Conservation (phyloP, 1,140 invertebrate species). For the Phenacoccus solenopsis region DNA sequence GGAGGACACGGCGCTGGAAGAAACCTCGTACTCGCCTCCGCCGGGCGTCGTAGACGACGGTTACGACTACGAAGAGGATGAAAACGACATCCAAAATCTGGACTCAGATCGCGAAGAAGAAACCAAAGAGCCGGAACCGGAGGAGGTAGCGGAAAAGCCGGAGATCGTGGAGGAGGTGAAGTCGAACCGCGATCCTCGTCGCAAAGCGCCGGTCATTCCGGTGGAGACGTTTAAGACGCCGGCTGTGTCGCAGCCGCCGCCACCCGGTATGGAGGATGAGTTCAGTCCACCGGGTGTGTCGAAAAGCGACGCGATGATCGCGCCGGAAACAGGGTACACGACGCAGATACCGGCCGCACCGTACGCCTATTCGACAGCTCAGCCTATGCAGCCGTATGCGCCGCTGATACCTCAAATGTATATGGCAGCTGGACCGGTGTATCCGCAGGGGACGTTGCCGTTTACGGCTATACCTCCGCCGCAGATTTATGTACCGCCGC, state of each 20-base stretch:
- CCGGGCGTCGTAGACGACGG: background rate
- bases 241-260: background rate
- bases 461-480: background rate
- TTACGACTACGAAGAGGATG: background rate
- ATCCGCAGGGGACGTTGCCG: background rate
- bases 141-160: background rate
- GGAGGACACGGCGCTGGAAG: background rate
- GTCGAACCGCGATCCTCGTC: background rate
- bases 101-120: background rate
- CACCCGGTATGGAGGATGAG: slow-evolving; percentile 4
- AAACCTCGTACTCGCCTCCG: background rate
- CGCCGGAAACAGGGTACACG: background rate
- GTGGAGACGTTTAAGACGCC: background rate
- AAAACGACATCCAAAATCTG: background rate
- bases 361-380: background rate
- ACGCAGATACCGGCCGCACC: background rate
- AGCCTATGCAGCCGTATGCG: background rate
- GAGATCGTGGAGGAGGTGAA: background rate
- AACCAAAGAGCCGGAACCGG: background rate
- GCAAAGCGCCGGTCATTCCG: background rate
- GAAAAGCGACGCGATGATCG: background rate
- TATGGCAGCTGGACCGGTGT: background rate
- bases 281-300: background rate
- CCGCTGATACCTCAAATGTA: background rate
- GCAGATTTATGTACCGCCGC: background rate